Conservation (phyloP, 2,113 vertebrate species). For the Colaptes auratus region DNA sequence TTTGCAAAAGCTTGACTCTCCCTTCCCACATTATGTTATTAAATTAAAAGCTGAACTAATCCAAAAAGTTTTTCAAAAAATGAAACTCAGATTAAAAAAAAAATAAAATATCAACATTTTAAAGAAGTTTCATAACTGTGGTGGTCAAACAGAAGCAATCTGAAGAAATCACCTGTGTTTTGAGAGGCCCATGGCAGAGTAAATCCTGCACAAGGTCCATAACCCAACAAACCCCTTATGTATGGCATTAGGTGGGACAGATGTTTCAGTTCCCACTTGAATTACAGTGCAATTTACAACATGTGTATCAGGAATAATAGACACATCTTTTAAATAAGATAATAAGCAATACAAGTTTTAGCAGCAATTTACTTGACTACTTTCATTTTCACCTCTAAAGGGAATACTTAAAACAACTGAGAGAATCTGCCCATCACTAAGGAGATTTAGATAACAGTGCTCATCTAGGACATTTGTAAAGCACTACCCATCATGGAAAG, state of each 20-base stretch:
- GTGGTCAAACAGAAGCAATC: too few relatives aligned
- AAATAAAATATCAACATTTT: not conserved
- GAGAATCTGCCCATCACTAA: not conserved
- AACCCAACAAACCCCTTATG: not conserved
- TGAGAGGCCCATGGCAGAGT: rapidly evolving
- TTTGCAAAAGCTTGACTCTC: not conserved
- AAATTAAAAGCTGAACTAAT: not conserved
- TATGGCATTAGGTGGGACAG: not conserved
- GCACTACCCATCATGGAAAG: not conserved
- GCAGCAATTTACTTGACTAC: constrained; percentile 10
- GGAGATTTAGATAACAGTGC: not conserved
- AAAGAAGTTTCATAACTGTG: too few relatives aligned
- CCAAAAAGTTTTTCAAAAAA: not conserved
- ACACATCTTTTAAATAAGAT: not conserved
- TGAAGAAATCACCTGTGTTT: not conserved
- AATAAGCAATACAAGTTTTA: constrained; percentile 30
- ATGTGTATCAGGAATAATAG: not conserved
- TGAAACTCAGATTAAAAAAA: not conserved
- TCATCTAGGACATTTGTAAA: not conserved
- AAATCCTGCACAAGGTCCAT: not conserved
- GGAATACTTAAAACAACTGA: not conserved
- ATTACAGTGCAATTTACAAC: not conserved
- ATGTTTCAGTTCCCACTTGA: not conserved
- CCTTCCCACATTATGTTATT: not conserved
- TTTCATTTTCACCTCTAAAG: constrained; percentile 32